These are phyloP conservation scores for Phrynocephalus vlangalii DNA, from an alignment of 2,797 vertebrate species.

Conservation along the genomic window DNA sequence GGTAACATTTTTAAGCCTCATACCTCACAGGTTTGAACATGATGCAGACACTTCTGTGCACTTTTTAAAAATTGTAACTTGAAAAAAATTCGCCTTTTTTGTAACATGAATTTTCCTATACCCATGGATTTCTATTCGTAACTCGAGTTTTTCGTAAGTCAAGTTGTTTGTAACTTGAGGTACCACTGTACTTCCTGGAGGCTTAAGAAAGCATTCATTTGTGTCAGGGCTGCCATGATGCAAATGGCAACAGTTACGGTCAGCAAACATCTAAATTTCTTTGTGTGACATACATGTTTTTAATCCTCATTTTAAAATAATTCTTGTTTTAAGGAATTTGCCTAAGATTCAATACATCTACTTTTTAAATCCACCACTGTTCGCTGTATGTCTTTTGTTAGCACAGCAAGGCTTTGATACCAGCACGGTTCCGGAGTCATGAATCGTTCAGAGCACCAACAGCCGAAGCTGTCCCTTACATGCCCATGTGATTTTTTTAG, in stretches of 20 bases:
- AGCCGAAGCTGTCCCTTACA: neutral
- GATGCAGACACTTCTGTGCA: too few species aligned
- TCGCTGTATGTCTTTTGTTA: neutral
- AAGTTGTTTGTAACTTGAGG: too few species aligned
- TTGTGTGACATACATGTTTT: neutral
- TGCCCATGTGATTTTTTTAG: neutral
- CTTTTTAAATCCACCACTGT: too few species aligned
- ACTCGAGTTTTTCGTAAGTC: too few species aligned
- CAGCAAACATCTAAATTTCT: neutral
- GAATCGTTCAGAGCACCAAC: neutral
- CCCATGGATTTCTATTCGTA: too few species aligned
- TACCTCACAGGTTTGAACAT: too few species aligned
- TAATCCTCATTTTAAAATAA: neutral
- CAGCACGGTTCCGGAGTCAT: neutral
- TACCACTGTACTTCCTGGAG: too few species aligned
- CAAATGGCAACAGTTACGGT: neutral
- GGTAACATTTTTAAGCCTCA: too few species aligned
- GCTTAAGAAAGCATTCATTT: neutral
- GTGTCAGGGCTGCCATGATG: neutral
- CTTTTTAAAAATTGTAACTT: too few species aligned
- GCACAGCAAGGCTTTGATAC: neutral
- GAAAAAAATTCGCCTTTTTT: too few species aligned
- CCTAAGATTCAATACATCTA: neutral
- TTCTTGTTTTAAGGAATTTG: neutral
- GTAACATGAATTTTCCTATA: too few species aligned